Evolutionary conservation across 2,888 invertebrate genomes (phyloP), one percentile per base, ranked within the genome.

Genomic region (Brachyptera putata): DNA sequence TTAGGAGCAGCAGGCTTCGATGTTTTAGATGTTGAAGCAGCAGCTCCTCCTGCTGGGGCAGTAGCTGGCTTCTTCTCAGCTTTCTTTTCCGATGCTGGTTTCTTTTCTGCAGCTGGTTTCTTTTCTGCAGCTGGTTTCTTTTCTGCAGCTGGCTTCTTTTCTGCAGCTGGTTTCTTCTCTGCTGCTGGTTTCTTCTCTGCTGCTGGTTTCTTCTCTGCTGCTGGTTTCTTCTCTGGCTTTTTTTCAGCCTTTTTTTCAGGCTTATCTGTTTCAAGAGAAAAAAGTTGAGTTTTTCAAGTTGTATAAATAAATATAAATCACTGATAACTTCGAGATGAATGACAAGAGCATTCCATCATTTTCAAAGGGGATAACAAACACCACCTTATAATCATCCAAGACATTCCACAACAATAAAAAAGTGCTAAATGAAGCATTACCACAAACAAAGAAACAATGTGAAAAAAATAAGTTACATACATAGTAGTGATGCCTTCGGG

Each of bases 61-160:
- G 74, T 76, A 39, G 77, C 76, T 64, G 77, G 75, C 69, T 62
- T 63, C 59, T 63, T 78, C 73, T 50, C 30, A n/a, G 75, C 69
- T 62, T 64, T 57, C 62, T 62, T 34, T 58, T 30, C 30, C 30
- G n/a, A n/a, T n/a, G n/a, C n/a, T n/a, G 75, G 69, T 62, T 64
- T 57, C 62, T 62, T 34, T 56, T n/a, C n/a, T n/a, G n/a, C n/a
- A n/a, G n/a, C n/a, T 64, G 77, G 75, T 69, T 63, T 64, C 58
- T 64, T 63, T 25, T 59, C n/a, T n/a, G n/a, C n/a, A n/a, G n/a
- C 64, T 11, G 58, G n/a, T 46, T 63, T 63, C 49, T 65, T 65
- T 37, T 62, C 65, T 7, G 57, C 46, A n/a, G n/a, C 64, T n/a
- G 59, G 18, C 53, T 62, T 65, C 16, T 61, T 61, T 41, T 61